Conservation (phyloP, 2,113 vertebrate genomes). For the Nycticebus coucang region DNA sequence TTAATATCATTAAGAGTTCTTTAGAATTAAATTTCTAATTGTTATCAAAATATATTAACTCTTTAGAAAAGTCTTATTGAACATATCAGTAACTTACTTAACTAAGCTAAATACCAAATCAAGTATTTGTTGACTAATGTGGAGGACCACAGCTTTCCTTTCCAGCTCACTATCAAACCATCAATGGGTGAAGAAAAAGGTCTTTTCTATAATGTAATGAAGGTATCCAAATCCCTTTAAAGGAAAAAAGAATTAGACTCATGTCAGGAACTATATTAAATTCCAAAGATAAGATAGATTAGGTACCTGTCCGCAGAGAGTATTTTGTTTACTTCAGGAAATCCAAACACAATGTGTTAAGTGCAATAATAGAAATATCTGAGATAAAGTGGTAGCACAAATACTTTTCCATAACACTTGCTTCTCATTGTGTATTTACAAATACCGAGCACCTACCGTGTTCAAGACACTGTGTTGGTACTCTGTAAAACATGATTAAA, state of each 20-base stretch:
- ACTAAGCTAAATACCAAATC: conserved; percentile 69
- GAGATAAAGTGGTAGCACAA: conserved; percentile 1
- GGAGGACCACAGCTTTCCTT: conserved; percentile 64
- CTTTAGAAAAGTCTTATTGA: conserved; percentile 53
- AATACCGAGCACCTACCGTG: not conserved
- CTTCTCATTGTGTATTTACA: conserved; percentile 17
- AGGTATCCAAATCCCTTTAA: conserved; percentile 65
- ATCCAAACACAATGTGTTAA: not conserved
- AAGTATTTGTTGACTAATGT: conserved; percentile 56
- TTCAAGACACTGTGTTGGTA: not conserved
- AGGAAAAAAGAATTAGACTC: conserved; percentile 27
- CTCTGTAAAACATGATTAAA: not conserved
- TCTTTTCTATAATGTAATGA: conserved; percentile 39
- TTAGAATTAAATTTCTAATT: conserved; percentile 51
- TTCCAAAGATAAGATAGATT: conserved; percentile 39
- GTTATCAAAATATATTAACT: conserved; percentile 50
- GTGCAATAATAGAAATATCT: not conserved
- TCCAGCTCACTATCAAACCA: conserved; percentile 62
- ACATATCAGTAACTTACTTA: conserved; percentile 57
- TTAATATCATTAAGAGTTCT: not conserved
- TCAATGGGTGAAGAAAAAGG: conserved; percentile 28
- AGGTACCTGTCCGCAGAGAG: not conserved
- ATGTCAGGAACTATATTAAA: conserved; percentile 25
- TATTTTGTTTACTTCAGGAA: conserved; percentile 33
- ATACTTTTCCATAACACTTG: conserved; percentile 32